These are phyloP conservation scores for Emydoidea blandingii DNA, from an alignment of 2,797 vertebrate species.

Conservation along the genomic window DNA sequence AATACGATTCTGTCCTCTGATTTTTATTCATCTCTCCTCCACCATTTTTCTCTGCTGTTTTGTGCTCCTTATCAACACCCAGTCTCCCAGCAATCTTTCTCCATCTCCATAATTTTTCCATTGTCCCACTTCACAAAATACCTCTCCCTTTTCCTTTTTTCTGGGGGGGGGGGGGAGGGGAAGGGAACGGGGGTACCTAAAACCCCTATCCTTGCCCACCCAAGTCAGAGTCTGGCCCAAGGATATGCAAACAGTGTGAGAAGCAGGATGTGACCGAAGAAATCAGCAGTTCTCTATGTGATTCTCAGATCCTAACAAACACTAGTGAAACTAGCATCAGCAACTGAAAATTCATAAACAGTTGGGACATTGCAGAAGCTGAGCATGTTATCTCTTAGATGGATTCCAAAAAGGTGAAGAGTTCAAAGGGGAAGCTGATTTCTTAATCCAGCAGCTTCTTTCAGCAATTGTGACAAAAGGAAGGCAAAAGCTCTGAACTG, in stretches of 20 bases:
- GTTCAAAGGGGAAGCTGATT: slow-evolving; percentile 54
- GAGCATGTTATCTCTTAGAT: not conserved
- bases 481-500: not conserved
- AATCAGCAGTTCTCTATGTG: not conserved
- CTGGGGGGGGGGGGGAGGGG: not conserved
- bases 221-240: not conserved
- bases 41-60: not conserved
- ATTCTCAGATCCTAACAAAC: not conserved
- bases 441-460: slow-evolving; percentile 50
- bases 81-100: not conserved
- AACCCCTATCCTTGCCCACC: not conserved
- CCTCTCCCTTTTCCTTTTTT: not conserved
- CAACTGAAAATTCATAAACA: not conserved
- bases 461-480: not conserved
- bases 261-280: not conserved
- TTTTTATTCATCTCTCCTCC: not conserved
- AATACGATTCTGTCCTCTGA: not conserved
- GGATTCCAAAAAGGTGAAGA: slow-evolving; percentile 38
- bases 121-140: not conserved
- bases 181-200: not conserved
- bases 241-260: not conserved
- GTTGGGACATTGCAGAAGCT: not conserved
- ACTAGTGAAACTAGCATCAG: not conserved
- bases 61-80: not conserved
- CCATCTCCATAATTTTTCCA: not conserved